phyloP scores from a whole-genome alignment of 2,888 invertebrate species.

The Steinernema carpocapsae region DNA sequence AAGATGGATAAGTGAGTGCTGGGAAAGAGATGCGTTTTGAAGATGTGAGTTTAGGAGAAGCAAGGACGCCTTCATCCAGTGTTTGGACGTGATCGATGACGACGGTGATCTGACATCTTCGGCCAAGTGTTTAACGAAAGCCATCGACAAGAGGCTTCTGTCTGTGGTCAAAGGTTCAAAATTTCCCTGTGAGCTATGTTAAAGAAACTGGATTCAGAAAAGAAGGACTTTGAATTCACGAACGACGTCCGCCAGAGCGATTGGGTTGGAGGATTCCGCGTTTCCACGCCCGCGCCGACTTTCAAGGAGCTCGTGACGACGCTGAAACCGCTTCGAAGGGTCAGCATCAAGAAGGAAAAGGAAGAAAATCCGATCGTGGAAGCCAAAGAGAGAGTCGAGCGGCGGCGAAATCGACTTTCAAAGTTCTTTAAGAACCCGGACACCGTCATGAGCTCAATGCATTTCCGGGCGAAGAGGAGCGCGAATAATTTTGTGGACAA shows the following conservation, averaged over 20 bases:
- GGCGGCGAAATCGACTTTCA: not conserved
- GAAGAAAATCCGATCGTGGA: not conserved
- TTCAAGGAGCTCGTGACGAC: not conserved
- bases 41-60: conserved; percentile 43
- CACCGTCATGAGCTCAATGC: not conserved
- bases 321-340: not conserved
- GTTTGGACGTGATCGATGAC: conserved; percentile 54
- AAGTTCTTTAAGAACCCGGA: conserved; percentile 15
- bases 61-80: conserved; percentile 58
- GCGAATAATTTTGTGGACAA: conserved; percentile 17
- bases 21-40: not conserved
- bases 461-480: conserved; percentile 14
- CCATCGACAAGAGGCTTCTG: conserved; percentile 3
- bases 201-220: no score
- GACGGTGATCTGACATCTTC: conserved; percentile 56
- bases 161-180: not conserved
- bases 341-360: not conserved
- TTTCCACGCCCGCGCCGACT: not conserved
- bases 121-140: conserved; percentile 51
- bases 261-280: conserved; percentile 19
- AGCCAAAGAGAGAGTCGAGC: not conserved
- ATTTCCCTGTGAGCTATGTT: no score
- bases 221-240: not conserved
- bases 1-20: conserved; percentile 55
- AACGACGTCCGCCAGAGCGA: conserved; percentile 21